Percentiles rank a stretch among this genome's conserved stretches.
Conservation (phyloP, 2,888 invertebrate genomes). For the Emmelina monodactyla region DNA sequence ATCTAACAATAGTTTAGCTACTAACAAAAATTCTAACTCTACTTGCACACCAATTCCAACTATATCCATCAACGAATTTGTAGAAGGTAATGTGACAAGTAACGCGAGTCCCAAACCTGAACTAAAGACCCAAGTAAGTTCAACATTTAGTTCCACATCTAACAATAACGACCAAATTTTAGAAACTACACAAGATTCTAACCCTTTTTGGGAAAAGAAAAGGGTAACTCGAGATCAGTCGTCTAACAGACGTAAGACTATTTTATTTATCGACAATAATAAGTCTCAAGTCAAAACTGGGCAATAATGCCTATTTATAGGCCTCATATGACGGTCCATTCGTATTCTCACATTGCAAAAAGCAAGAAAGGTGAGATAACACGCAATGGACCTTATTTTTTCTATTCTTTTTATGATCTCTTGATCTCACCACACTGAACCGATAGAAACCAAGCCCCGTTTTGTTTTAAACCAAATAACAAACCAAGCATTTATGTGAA, state of each 20-base stretch:
- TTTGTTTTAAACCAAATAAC: too few species aligned
- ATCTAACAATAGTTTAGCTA: slow-evolving; percentile 28
- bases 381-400: slow-evolving; percentile 27
- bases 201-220: slow-evolving; percentile 57
- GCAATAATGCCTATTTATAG: background rate
- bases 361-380: slow-evolving; percentile 46
- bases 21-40: too few species aligned
- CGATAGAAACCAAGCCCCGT: too few species aligned
- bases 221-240: slow-evolving; percentile 49
- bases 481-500: too few species aligned
- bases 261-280: slow-evolving; percentile 59
- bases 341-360: slow-evolving; percentile 46
- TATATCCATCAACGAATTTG: too few species aligned
- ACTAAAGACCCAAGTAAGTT: too few species aligned
- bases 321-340: background rate
- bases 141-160: slow-evolving; percentile 24
- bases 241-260: slow-evolving; percentile 54
- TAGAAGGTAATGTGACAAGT: too few species aligned
- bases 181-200: slow-evolving; percentile 53
- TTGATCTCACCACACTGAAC: slow-evolving; percentile 46
- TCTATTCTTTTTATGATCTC: slow-evolving; percentile 45
- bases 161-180: slow-evolving; percentile 30
- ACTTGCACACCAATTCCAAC: too few species aligned
- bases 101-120: too few species aligned
- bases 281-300: slow-evolving; percentile 30